These are phyloP conservation scores for Therioaphis trifolii DNA, from an alignment of 2,888 invertebrate species.

Conservation along the genomic window DNA sequence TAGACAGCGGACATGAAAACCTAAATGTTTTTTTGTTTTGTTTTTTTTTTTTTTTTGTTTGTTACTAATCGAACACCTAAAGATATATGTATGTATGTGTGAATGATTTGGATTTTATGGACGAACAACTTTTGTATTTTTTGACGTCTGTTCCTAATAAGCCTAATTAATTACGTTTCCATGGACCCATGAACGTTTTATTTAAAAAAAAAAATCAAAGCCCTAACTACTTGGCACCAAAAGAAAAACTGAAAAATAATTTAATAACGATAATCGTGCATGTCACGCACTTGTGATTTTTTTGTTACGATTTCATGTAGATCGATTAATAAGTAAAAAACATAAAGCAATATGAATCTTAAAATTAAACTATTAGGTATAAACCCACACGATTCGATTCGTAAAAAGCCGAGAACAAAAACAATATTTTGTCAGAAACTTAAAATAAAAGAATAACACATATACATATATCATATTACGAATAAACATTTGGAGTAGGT, in stretches of 20 bases:
- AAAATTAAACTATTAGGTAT: slow-evolving; percentile 13
- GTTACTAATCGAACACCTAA: background rate
- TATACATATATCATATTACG: slow-evolving; percentile 8
- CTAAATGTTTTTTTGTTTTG: background rate
- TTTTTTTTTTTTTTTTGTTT: slow-evolving; percentile 7
- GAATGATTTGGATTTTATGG: slow-evolving; percentile 50
- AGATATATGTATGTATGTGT: background rate
- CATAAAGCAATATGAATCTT: background rate
- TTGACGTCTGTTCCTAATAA: slow-evolving; percentile 20
- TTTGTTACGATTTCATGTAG: slow-evolving; percentile 21
- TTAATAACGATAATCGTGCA: slow-evolving; percentile 42
- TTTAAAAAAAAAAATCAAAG: background rate
- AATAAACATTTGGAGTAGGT: background rate
- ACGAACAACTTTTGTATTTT: slow-evolving; percentile 26
- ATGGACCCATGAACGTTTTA: slow-evolving; percentile 39
- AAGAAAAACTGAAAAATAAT: slow-evolving; percentile 37
- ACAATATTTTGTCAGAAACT: slow-evolving; percentile 20
- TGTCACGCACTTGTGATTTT: slow-evolving; percentile 29
- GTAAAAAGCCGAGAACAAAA: background rate
- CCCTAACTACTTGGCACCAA: slow-evolving; percentile 18
- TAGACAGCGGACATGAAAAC: background rate
- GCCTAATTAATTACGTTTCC: slow-evolving; percentile 46
- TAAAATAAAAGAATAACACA: background rate
- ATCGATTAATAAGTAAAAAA: background rate
- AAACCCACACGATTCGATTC: slow-evolving; percentile 49